phyloP scores from a whole-genome alignment of 2,797 vertebrate species.

The Oreochromis grahami region DNA sequence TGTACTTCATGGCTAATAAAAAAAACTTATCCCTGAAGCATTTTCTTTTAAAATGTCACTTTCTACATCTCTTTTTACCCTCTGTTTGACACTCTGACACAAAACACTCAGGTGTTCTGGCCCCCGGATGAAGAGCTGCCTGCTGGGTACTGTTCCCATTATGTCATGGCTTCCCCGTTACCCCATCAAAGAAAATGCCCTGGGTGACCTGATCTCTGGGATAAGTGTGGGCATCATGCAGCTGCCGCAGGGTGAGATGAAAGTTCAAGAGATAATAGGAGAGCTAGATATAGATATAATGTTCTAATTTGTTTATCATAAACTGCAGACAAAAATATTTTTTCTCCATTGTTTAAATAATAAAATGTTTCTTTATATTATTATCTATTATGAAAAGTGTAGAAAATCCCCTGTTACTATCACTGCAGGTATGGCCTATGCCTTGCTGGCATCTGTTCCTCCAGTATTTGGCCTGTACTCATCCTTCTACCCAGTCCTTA shows the following conservation, averaged over 20 bases:
- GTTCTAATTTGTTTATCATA: not conserved
- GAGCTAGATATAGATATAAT: not conserved
- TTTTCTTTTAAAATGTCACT: not conserved
- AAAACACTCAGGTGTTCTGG: slow-evolving; percentile 62
- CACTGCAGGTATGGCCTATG: slow-evolving; percentile 78
- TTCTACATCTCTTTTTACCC: not conserved
- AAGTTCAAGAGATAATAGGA: not conserved
- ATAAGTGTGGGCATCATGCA: slow-evolving; percentile 88
- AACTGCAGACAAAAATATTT: not conserved
- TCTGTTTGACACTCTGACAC: not conserved
- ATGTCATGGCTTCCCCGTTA: slow-evolving; percentile 88
- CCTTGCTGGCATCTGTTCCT: slow-evolving; percentile 84
- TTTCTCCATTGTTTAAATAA: not conserved
- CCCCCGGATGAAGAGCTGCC: slow-evolving; percentile 65
- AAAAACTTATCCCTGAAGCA: not conserved
- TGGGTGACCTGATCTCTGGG: slow-evolving; percentile 87
- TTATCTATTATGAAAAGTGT: not conserved
- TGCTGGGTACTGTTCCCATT: slow-evolving; percentile 79
- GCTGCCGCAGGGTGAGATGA: slow-evolving; percentile 83
- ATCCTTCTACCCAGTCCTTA: slow-evolving; percentile 87
- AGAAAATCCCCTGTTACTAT: not conserved
- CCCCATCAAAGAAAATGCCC: slow-evolving; percentile 80
- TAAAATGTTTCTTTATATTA: not conserved
- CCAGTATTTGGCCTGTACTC: slow-evolving; percentile 87
- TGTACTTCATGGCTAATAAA: not conserved